Evolutionary conservation across 2,888 invertebrate genomes (phyloP), one percentile per base, ranked within the genome.

Genomic region (Machimus atricapillus): DNA sequence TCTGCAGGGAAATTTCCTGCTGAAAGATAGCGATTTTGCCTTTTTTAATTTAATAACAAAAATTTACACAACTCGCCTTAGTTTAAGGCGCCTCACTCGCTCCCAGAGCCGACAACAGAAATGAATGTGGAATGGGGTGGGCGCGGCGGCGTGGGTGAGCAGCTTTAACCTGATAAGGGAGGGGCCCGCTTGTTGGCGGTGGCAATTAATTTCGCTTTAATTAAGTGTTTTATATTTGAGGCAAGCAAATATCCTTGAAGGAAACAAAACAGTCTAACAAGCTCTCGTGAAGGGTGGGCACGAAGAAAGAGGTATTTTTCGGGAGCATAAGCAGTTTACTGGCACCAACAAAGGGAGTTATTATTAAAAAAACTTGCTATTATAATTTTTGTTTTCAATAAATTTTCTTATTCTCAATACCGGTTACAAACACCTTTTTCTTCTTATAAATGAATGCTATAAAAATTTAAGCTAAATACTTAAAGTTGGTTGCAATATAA

Each of bases 1-100:
- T 58, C 56, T 82, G 34, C 19, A 58, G 82, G 81, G 78, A 78
- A 78, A 78, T 78, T 78, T 66, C 23, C 66, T 27, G 66, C 66
- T 66, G 66, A 66, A 66, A 66, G 66, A 66, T 66, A 66, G 66
- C 66, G 66, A 5, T 66, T 66, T 66, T 66, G 23, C 23, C 66
- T 27, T 66, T 66, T 66, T 66, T 66, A 66, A 66, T 66, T 66
- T 66, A 66, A 66, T 66, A 66, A 66, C 66, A 66, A 66, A 66
- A 66, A 66, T 66, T 23, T 66, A 66, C 66, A 66, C 19, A 23
- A 66, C 23, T 66, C 66, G 19, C 23, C 27, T 66, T 27, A 66
- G 66, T 66, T 56, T 66, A 27, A 66, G 66, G 27, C 23, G 66
- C n/a, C 52, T n/a, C 7, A 16, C 52, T 8, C 66, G 66, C 27